Evolutionary conservation across 2,797 vertebrate genomes (phyloP), one percentile per base, ranked within the genome.

Genomic region (Ataeniobius toweri): DNA sequence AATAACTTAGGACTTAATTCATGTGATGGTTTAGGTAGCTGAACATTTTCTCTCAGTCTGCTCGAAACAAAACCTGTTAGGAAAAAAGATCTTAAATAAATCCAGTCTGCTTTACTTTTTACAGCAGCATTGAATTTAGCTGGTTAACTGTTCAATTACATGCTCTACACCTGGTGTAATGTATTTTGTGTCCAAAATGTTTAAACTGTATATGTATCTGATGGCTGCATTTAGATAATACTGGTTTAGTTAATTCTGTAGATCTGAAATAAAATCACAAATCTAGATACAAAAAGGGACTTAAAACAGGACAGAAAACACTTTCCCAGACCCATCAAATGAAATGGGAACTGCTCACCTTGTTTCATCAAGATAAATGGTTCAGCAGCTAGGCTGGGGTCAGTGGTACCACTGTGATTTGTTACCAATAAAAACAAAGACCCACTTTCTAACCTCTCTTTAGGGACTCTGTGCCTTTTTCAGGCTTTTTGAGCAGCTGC

Each of bases 401-500:
- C 78, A 81, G 72, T 73, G 71, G 44, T 69, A 63, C 65, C 78
- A 31, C 67, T 83, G 73, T 3, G 65, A 84, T 76, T 70, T 73
- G 85, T 90, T 82, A 39, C 84, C 82, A 86, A 46, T 88, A 83
- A 87, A 83, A 88, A 89, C 87, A 73, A 65, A 79, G 76, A 75
- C 81, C 61, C 80, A 68, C 56, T 50, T 10, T 78, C 59, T 70
- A 76, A 72, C 65, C 56, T 59, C 24, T 65, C 76, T 63, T 72
- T 14, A 41, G n/a, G 73, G 73, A 44, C 69, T 51, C 71, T n/a
- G 67, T 22, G 22, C 26, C 55, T 56, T 78, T 77, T 75, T 10
- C 70, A n/a, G n/a, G 5, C 24, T 48, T 71, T 77, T 22, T n/a
- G 13, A 63, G 2, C 55, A 53, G 24, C 46, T 1, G 31, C n/a